These are phyloP conservation scores for Heliconius himera DNA, from an alignment of 1,140 invertebrate species.

Conservation along the genomic window DNA sequence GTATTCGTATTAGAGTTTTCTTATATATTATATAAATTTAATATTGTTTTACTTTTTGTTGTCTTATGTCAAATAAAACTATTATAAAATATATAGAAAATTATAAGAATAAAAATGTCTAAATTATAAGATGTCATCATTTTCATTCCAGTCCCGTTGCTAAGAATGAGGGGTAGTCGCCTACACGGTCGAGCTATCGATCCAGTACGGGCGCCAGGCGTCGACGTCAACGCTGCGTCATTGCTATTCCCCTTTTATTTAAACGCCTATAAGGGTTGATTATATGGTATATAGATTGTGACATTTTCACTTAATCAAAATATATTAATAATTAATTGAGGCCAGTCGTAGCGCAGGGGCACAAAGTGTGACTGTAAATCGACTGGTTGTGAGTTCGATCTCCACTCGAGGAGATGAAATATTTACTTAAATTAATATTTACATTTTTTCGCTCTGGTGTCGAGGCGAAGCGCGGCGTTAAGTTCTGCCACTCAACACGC, in stretches of 20 bases:
- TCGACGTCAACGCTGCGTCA: slow-evolving; percentile 73
- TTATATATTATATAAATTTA: neutral
- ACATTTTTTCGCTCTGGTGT: no score
- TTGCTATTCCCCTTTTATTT: slow-evolving; percentile 40
- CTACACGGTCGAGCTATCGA: slow-evolving; percentile 66
- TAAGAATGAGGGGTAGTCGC: slow-evolving; percentile 53
- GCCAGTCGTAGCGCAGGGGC: no score
- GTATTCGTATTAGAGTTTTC: neutral
- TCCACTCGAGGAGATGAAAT: no score
- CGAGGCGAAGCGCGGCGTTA: no score
- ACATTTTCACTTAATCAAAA: neutral
- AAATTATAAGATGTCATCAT: neutral
- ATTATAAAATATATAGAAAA: no score
- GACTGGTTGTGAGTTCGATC: no score
- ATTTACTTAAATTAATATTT: no score
- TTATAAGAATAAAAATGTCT: neutral
- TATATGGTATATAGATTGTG: neutral
- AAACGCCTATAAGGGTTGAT: neutral
- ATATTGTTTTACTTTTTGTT: neutral
- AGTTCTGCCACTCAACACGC: no score
- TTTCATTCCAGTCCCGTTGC: slow-evolving; percentile 31
- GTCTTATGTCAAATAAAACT: no score
- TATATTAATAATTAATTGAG: neutral
- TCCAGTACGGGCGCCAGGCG: slow-evolving; percentile 60
- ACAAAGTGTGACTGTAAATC: no score